Conservation (phyloP, 2,888 invertebrate genomes). For the Pycnomerus fuliginosus region DNA sequence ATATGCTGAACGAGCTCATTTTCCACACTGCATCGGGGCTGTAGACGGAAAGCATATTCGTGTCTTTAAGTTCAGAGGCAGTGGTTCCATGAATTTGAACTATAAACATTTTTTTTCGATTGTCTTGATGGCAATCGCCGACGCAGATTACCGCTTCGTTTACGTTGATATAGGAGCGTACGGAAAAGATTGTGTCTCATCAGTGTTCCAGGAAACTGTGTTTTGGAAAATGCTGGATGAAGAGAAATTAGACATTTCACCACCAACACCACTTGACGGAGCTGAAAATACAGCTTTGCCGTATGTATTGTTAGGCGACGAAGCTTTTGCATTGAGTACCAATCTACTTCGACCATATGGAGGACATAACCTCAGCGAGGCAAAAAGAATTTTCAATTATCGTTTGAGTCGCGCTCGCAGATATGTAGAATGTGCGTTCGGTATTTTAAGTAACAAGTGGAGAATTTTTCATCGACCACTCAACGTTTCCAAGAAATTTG, state of each 20-base stretch:
- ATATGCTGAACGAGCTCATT: slow-evolving; percentile 28
- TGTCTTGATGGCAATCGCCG: slow-evolving; percentile 27
- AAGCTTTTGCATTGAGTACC: slow-evolving; percentile 21
- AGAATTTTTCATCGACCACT: slow-evolving; percentile 28
- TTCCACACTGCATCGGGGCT: slow-evolving; percentile 27
- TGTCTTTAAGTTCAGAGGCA: slow-evolving; percentile 21
- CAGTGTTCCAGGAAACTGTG: background rate
- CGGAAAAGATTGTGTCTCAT: slow-evolving; percentile 11
- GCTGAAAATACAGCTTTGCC: slow-evolving; percentile 12
- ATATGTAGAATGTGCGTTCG: slow-evolving; percentile 29
- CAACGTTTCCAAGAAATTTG: slow-evolving; percentile 24
- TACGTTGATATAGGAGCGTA: slow-evolving; percentile 24
- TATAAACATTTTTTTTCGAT: slow-evolving; percentile 29
- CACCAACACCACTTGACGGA: slow-evolving; percentile 13
- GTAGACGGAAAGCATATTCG: slow-evolving; percentile 30
- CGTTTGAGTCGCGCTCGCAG: slow-evolving; percentile 21
- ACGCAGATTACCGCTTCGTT: slow-evolving; percentile 26
- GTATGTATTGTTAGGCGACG: slow-evolving; percentile 25
- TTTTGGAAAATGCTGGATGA: slow-evolving; percentile 12
- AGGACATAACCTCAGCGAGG: slow-evolving; percentile 21
- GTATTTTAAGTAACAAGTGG: slow-evolving; percentile 27
- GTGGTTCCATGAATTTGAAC: slow-evolving; percentile 27
- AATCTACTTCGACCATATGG: slow-evolving; percentile 15
- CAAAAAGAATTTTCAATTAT: slow-evolving; percentile 25
- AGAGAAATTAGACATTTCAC: slow-evolving; percentile 21